phyloP scores from a whole-genome alignment of 2,888 invertebrate species.

The Drosophila suboccidentalis region DNA sequence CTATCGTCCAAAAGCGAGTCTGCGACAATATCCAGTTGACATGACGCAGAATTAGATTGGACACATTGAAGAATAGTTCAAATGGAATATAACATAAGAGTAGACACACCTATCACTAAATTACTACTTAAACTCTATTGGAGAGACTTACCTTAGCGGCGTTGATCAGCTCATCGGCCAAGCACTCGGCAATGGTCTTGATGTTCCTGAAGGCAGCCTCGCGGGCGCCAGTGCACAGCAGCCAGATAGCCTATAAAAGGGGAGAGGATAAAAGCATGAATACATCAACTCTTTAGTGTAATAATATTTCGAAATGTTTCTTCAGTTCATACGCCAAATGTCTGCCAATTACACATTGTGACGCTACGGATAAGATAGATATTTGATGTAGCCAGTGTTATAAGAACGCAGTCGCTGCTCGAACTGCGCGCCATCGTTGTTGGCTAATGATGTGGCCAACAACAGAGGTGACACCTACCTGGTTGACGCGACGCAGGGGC shows the following conservation, averaged over 20 bases:
- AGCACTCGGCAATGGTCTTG: constrained; percentile 99
- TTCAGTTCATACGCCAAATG: constrained; percentile 80
- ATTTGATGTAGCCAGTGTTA: constrained; percentile 65
- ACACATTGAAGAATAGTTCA: not conserved
- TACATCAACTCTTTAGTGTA: not conserved
- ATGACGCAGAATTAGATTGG: constrained; percentile 59
- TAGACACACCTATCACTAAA: constrained; percentile 37
- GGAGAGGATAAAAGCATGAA: constrained; percentile 18
- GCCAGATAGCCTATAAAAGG: constrained; percentile 93
- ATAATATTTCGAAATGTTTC: constrained; percentile 59
- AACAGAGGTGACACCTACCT: constrained; percentile 84
- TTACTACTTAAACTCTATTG: not conserved
- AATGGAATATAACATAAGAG: constrained; percentile 29
- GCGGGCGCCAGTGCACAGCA: constrained; percentile 99
- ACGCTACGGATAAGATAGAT: constrained; percentile 82
- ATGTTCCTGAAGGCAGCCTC: constrained; percentile 99
- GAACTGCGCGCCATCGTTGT: constrained; percentile 65
- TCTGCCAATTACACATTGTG: constrained; percentile 62
- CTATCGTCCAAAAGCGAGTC: constrained; percentile 83
- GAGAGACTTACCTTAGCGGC: constrained; percentile 93
- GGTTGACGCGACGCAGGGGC: constrained; percentile 98
- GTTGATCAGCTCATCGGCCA: constrained; percentile 99
- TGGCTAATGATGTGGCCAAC: not conserved
- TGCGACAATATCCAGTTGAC: constrained; percentile 64
- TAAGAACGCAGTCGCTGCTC: constrained; percentile 62